Base-by-base conservation (phyloP, 2,113 vertebrate species). In the Scytalopus superciliaris region DNA sequence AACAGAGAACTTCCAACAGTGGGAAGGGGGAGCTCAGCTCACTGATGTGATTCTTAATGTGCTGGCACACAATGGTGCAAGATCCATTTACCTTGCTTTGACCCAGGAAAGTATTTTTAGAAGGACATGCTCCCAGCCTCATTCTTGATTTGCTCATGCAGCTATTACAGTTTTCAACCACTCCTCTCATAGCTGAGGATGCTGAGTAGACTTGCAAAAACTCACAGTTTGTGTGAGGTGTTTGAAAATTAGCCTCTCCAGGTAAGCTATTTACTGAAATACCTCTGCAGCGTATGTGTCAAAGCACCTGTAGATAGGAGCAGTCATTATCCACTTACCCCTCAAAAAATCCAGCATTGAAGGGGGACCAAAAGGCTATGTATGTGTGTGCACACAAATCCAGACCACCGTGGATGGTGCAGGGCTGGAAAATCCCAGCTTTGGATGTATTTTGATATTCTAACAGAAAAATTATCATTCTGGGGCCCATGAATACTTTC, bases 41-140 rank as follows among this genome's bases (percentile, higher is more conserved):
- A 30, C 47, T 68, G 30, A 30, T 3, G 1, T 1, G 30, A 14
- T 42, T 56, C 40, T 44, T n/a, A 0, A 50, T 2, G 4, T 45
- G 37, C 45, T 60, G 55, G 10, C 47, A 37, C 53, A 45, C 22
- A 53, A 28, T 0, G 0, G 19, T 24, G 35, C 78, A 75, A 82
- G 73, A 53, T 18, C 3, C 4, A 4, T 23, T 9, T 72, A 37
- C 33, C 75, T 45, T 55, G 40, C 39, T 73, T 49, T 49, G 21
- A 52, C 37, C 7, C 31, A 66, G 78, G 25, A 30, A 79, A 73
- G 4, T 57, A 39, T 27, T 82, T 84, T 64, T 45, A 55, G 52
- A 75, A 76, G 81, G n/a, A 56, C 0, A 0, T 25, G 6, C 18
- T 92, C 40, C 60, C 70, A 87, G 42, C 30, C 47, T 78, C 19